These are phyloP conservation scores for Sussaba pulchella DNA, from an alignment of 2,888 invertebrate species.

Conservation along the genomic window DNA sequence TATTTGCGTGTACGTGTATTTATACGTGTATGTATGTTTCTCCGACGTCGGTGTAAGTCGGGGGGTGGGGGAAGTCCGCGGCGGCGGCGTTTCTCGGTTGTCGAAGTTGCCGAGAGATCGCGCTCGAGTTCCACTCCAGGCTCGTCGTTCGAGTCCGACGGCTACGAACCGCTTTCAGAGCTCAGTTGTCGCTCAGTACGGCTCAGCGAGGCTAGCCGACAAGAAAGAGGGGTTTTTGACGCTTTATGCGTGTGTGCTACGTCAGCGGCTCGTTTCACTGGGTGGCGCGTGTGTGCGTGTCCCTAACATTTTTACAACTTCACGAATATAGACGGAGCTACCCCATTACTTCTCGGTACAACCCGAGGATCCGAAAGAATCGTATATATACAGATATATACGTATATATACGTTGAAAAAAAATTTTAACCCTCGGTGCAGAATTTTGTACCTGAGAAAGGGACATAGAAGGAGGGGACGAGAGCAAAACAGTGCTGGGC, in stretches of 20 bases:
- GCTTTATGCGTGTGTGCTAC: constrained; percentile 72
- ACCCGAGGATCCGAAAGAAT: constrained; percentile 9
- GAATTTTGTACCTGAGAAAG: constrained; percentile 52
- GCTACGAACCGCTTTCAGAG: constrained; percentile 84
- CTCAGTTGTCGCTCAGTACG: constrained; percentile 86
- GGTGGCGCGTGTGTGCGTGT: constrained; percentile 56
- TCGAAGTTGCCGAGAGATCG: constrained; percentile 85
- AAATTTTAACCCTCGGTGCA: constrained; percentile 49
- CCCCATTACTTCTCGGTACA: constrained; percentile 19
- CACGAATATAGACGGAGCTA: constrained; percentile 26
- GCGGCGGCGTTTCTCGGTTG: constrained; percentile 81
- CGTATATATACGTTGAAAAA: constrained; percentile 17
- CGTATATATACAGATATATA: constrained; percentile 3
- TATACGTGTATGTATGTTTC: no score
- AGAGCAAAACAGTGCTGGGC: constrained; percentile 27
- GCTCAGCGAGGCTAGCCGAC: constrained; percentile 83
- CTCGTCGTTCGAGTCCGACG: constrained; percentile 75
- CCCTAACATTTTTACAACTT: constrained; percentile 14
- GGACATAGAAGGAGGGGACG: constrained; percentile 24
- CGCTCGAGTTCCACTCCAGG: constrained; percentile 83
- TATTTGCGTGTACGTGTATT: no score
- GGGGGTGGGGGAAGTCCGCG: constrained; percentile 84
- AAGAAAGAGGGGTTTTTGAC: constrained; percentile 79
- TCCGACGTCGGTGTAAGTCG: constrained; percentile 56
- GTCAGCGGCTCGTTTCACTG: constrained; percentile 62